phyloP scores from a whole-genome alignment of 1,140 invertebrate genomes.

The Babylonia areolata region DNA sequence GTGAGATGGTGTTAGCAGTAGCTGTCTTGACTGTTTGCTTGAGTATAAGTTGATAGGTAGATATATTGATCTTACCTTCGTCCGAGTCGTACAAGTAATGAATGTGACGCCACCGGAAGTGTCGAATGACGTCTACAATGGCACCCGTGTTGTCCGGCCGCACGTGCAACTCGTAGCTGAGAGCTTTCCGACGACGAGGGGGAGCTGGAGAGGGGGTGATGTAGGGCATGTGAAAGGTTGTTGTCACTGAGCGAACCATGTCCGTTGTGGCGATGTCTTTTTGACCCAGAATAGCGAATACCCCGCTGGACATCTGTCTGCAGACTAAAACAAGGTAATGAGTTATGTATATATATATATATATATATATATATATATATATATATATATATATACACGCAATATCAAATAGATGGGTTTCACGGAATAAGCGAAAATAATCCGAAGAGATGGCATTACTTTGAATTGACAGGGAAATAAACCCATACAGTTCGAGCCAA shows the following conservation, averaged over 20 bases:
- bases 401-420: too few species aligned
- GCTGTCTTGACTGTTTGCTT: too few species aligned
- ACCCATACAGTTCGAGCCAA: too few species aligned
- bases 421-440: too few species aligned
- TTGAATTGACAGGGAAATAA: too few species aligned
- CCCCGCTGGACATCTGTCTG: slow-evolving; percentile 91
- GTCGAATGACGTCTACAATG: slow-evolving; percentile 92
- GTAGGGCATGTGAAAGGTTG: slow-evolving; percentile 97
- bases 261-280: slow-evolving; percentile 94
- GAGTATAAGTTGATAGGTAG: too few species aligned
- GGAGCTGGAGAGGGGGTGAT: slow-evolving; percentile 78
- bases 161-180: slow-evolving; percentile 79
- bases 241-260: slow-evolving; percentile 95
- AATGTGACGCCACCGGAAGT: slow-evolving; percentile 93
- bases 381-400: too few species aligned
- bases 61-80: slow-evolving; percentile 88
- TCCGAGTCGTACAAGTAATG: slow-evolving; percentile 97
- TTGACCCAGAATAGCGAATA: slow-evolving; percentile 92
- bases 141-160: slow-evolving; percentile 94
- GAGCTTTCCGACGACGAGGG: slow-evolving; percentile 6
- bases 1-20: too few species aligned
- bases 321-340: slow-evolving; percentile 83
- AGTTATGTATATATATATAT: too few species aligned
- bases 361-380: too few species aligned
- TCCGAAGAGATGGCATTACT: too few species aligned